Conservation (phyloP, 2,888 invertebrate genomes). For the Caenorhabditis zanzibari region DNA sequence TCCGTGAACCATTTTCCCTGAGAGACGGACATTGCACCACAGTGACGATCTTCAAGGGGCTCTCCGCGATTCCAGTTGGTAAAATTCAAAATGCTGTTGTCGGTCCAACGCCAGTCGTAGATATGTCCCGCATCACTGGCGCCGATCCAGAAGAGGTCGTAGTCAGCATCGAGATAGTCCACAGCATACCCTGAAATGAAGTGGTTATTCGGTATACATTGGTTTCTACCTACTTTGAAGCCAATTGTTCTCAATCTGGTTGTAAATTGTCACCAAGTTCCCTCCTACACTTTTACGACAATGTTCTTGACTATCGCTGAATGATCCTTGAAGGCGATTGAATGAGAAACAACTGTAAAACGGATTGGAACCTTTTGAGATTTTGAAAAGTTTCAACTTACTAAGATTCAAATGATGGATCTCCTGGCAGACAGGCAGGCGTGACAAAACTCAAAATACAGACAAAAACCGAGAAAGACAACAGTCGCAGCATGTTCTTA, state of each 20-base stretch:
- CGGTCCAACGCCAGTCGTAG: conserved; percentile 41
- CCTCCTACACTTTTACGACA: conserved; percentile 37
- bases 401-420: conserved; percentile 32
- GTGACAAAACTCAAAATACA: background rate
- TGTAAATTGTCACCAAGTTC: conserved; percentile 35
- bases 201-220: too few relatives aligned
- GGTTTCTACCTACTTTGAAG: conserved; percentile 29
- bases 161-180: conserved; percentile 51
- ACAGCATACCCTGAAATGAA: conserved; percentile 43
- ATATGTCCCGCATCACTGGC: conserved; percentile 32
- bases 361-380: background rate
- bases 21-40: conserved; percentile 38
- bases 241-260: conserved; percentile 52
- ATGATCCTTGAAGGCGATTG: conserved; percentile 46
- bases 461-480: background rate
- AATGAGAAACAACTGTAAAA: conserved; percentile 49
- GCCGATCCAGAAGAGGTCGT: conserved; percentile 59
- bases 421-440: conserved; percentile 31
- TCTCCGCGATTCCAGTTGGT: conserved; percentile 35
- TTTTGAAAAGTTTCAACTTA: background rate
- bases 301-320: conserved; percentile 9
- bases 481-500: conserved; percentile 33
- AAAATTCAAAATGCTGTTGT: conserved; percentile 35
- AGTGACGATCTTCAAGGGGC: conserved; percentile 49
- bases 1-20: conserved; percentile 50